Percentiles rank a stretch among this genome's conserved stretches.
Conservation (phyloP, 2,113 vertebrate species). For the Hassar affinis region DNA sequence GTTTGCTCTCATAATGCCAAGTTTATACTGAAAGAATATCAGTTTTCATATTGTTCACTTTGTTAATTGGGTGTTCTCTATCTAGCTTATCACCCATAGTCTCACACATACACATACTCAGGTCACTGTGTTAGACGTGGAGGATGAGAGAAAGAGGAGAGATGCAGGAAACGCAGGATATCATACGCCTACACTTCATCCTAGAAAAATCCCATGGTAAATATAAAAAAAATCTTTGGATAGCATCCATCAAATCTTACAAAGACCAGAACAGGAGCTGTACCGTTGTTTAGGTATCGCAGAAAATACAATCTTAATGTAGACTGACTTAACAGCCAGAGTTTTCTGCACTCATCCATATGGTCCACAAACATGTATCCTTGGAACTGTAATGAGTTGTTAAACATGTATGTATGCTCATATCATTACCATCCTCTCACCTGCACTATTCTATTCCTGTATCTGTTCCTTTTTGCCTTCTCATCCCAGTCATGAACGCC, state of each 20-base stretch:
- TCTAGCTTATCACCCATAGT: slow-evolving; percentile 23
- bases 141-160: slow-evolving; percentile 17
- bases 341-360: background rate
- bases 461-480: background rate
- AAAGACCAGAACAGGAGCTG: background rate
- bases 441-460: background rate
- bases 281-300: background rate
- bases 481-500: background rate
- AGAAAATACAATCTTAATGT: background rate
- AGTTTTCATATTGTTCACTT: slow-evolving; percentile 50
- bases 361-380: background rate
- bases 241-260: background rate
- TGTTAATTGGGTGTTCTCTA: slow-evolving; percentile 9
- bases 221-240: background rate
- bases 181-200: slow-evolving; percentile 25
- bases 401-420: background rate
- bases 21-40: background rate
- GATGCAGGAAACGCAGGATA: slow-evolving; percentile 3
- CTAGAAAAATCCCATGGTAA: background rate
- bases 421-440: background rate
- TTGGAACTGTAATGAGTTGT: background rate
- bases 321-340: background rate
- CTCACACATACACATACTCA: background rate
- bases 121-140: slow-evolving; percentile 38
- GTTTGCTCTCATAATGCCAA: background rate